Evolutionary conservation across 1,140 invertebrate species (phyloP), one percentile per base, ranked within the genome.

Genomic region (Chrysopa pallens): DNA sequence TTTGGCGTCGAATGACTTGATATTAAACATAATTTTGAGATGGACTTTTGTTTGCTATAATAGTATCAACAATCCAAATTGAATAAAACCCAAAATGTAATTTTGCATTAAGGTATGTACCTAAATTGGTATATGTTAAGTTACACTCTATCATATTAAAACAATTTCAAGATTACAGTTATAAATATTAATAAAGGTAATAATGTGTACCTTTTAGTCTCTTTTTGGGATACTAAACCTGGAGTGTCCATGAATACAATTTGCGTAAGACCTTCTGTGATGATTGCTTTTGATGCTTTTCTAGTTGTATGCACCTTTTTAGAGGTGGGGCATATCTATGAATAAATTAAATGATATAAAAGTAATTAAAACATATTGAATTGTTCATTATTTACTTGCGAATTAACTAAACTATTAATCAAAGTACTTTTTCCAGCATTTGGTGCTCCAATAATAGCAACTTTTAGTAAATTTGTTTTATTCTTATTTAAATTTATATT

Each of bases 351-450:
- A 31, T 8, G 11, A 42, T 37, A 36, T 29, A 12, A 29, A 6
- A 36, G 35, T 38, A 39, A 33, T 48, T 44, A 31, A 46, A 46
- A 17, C 23, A 14, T 43, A 42, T 46, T 47, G 42, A 27, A 45
- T 39, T 43, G 44, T 43, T 50, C 36, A 35, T n/a, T 37, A 45
- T 29, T 31, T 67, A 89, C 86, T 57, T 77, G 78, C 65, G 84
- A 74, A 38, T 78, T 70, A 33, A 85, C 67, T 17, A 96, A 68
- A 54, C 74, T 68, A 69, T 97, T 97, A 29, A 92, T 80, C 4
- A 97, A 64, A 1, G 91, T 94, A 63, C 90, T 95, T 63, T 97
- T 97, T 36, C 92, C 92, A 45, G 76, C 76, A 70, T 96, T 96
- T 13, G 92, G 91, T 11, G 79, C 62, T 8, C 92, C 92, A 47